Conservation (phyloP, 35 echinoderm and acorn worm species). For the Apostichopus parvimensis region DNA sequence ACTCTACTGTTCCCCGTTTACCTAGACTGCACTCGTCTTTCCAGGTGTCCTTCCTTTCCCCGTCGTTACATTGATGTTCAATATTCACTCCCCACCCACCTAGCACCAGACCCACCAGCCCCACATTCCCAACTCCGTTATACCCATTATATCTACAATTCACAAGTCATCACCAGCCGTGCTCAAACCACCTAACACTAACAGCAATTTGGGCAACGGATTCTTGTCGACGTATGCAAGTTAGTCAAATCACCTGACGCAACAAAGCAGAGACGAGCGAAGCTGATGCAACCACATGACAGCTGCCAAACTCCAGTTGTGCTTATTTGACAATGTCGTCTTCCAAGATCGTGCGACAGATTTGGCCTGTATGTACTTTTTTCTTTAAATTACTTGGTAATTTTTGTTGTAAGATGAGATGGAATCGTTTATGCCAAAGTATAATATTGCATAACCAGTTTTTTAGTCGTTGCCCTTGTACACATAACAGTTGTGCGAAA, state of each 20-base stretch:
- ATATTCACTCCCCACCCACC: no score
- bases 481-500: neutral
- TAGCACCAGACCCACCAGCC: no score
- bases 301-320: neutral
- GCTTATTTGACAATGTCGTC: neutral
- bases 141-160: no score
- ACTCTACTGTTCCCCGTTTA: no score
- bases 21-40: no score
- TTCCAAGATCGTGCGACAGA: neutral
- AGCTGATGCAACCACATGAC: neutral
- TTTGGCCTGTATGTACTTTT: neutral
- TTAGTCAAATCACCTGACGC: neutral
- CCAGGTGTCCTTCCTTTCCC: no score
- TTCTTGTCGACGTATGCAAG: no score
- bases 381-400: neutral
- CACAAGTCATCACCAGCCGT: no score
- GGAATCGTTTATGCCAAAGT: neutral
- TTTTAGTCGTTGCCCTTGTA: neutral
- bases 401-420: neutral
- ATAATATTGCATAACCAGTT: neutral
- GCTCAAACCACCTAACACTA: no score
- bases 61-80: no score
- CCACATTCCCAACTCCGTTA: no score
- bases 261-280: neutral
- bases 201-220: no score